These are phyloP conservation scores for Parnassius orleans DNA, from an alignment of 2,888 invertebrate genomes.

Conservation along the genomic window DNA sequence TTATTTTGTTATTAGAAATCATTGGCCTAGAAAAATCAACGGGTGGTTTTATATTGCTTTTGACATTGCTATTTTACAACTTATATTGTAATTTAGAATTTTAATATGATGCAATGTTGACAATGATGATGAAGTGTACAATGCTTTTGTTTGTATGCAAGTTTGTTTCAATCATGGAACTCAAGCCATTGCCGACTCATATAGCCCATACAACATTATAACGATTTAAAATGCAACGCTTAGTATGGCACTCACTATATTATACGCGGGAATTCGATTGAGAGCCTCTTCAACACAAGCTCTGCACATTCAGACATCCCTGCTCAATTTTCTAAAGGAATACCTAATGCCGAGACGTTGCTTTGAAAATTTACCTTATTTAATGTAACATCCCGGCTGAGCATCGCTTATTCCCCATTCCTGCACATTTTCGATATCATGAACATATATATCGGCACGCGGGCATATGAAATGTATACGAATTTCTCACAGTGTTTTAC, in stretches of 20 bases:
- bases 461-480: background rate
- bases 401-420: conserved; percentile 7
- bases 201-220: background rate
- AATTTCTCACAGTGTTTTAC: background rate
- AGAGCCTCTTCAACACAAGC: conserved; percentile 1
- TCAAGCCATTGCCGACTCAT: background rate
- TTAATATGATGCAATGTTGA: no score
- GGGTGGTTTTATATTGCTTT: background rate
- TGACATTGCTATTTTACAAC: no score
- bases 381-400: conserved; percentile 3
- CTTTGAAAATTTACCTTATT: conserved; percentile 8
- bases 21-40: no score
- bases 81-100: no score
- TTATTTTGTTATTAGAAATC: background rate
- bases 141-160: no score
- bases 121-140: no score
- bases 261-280: background rate
- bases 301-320: conserved; percentile 13
- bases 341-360: conserved; percentile 22
- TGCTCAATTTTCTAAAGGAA: conserved; percentile 26
- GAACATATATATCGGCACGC: background rate
- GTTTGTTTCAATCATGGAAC: no score
- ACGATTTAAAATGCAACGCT: background rate
- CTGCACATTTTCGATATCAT: background rate
- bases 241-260: background rate